Base-by-base conservation (phyloP, 2,888 invertebrate species). In the Sphaerophoria rueppellii region DNA sequence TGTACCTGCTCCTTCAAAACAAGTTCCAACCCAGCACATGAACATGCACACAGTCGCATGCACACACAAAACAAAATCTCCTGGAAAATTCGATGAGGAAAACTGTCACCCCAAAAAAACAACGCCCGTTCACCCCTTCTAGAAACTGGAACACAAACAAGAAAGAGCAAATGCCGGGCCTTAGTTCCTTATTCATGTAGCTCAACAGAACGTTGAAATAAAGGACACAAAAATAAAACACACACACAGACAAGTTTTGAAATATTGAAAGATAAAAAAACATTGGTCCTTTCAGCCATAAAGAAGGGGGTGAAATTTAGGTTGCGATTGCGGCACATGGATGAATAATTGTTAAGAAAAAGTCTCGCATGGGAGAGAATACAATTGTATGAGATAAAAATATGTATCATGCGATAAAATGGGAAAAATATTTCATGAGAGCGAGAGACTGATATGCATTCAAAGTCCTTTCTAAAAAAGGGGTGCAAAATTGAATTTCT, bases 1-100 rank as follows among this genome's bases (percentile, higher is more conserved):
- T 40, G 4, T 1, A 11, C 2, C 11, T 43, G 9, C 43, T 43
- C 9, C 9, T 24, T 9, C 48, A 50, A 14, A 35, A 6, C n/a
- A 16, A 14, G 12, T 11, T 9, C 1, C 2, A 40, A 40, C 40
- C 40, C 6, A 40, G 9, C 40, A 43, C 43, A 11, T 7, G 9
- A 9, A 40, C 40, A 40, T 2, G 4, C 43, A 16, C 9, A 12
- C 54, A 9, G 63, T 55, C 43, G 34, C 11, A 46, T 46, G 35
- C 6, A 6, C 34, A 6, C 4, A 65, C 2, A 34, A 6, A 4
- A 65, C 12, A 75, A 63, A 46, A 61, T 50, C 60, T 83, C 83
- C 79, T 83, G 83, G 72, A 80, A 79, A 72, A 72, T 70, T 52
- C 4, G 11, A 61, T 60, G 75, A 67, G 60, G 60, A 83, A 65